phyloP scores from a whole-genome alignment of 1,140 invertebrate species.

The Acyrthosiphon pisum region DNA sequence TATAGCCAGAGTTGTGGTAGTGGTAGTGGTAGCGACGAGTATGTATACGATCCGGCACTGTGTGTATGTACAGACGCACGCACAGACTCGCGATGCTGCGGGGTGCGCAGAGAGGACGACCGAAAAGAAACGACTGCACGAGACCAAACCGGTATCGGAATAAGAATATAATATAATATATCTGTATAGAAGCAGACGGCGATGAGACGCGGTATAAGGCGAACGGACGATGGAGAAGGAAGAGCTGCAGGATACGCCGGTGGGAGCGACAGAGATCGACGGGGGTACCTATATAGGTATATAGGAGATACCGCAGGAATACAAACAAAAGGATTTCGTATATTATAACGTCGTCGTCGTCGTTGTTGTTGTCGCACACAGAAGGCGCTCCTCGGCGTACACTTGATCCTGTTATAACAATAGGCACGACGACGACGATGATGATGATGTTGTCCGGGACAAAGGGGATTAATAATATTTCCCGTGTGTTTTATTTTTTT shows the following conservation, averaged over 20 bases:
- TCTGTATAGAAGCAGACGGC: not conserved
- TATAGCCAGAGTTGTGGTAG: not conserved
- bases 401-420: constrained; percentile 48
- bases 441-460: constrained; percentile 35
- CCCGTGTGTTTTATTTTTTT: not conserved
- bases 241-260: not conserved
- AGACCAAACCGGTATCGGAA: constrained; percentile 39
- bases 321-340: constrained; percentile 54
- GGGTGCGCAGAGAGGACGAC: not conserved
- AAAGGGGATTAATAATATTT: constrained; percentile 49
- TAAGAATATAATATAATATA: constrained; percentile 1
- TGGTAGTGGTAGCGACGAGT: not conserved
- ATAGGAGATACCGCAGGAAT: constrained; percentile 9
- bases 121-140: constrained; percentile 37
- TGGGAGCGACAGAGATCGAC: not conserved
- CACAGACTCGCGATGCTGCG: not conserved
- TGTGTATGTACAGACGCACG: not conserved
- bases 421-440: constrained; percentile 46
- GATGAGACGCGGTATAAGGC: not conserved
- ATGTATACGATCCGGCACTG: not conserved
- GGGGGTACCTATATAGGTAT: too few species aligned
- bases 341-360: constrained; percentile 39
- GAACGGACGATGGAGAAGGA: not conserved
- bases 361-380: not conserved
- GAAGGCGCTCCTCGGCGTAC: constrained; percentile 36